Evolutionary conservation across 2,113 vertebrate species (phyloP).

Genomic region (Sminthopsis crassicaudata): DNA sequence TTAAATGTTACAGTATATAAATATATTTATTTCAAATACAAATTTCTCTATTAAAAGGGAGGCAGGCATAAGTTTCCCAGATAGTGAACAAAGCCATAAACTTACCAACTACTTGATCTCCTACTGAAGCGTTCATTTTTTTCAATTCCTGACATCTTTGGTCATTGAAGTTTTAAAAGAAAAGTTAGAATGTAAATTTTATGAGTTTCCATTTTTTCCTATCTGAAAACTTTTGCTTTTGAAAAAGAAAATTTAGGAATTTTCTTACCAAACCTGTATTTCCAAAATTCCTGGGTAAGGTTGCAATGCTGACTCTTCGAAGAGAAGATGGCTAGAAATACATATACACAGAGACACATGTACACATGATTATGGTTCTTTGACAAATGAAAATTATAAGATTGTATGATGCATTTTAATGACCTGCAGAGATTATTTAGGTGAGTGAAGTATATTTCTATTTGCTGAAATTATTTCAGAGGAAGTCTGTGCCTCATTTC

Average conservation of each 20-base stretch:
- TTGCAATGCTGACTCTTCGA: constrained; percentile 91
- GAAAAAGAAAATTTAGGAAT: neutral
- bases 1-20: neutral
- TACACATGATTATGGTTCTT: neutral
- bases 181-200: constrained; percentile 17
- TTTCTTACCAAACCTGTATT: constrained; percentile 81
- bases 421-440: neutral
- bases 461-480: neutral
- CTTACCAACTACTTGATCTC: constrained; percentile 87
- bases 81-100: constrained; percentile 59
- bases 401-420: neutral
- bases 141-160: constrained; percentile 74
- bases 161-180: constrained; percentile 55
- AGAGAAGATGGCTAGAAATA: constrained; percentile 82
- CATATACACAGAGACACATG: neutral
- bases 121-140: constrained; percentile 79
- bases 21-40: neutral
- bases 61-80: neutral
- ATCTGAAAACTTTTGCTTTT: constrained; percentile 17
- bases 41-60: neutral
- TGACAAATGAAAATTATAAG: neutral
- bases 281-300: constrained; percentile 87
- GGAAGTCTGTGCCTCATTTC: neutral
- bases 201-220: neutral
- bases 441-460: neutral